A percentile compares a stretch with the other conserved stretches of the same genome.
These are phyloP conservation scores for Psettodes erumei DNA, from an alignment of 2,113 vertebrate genomes.

Conservation along the genomic window DNA sequence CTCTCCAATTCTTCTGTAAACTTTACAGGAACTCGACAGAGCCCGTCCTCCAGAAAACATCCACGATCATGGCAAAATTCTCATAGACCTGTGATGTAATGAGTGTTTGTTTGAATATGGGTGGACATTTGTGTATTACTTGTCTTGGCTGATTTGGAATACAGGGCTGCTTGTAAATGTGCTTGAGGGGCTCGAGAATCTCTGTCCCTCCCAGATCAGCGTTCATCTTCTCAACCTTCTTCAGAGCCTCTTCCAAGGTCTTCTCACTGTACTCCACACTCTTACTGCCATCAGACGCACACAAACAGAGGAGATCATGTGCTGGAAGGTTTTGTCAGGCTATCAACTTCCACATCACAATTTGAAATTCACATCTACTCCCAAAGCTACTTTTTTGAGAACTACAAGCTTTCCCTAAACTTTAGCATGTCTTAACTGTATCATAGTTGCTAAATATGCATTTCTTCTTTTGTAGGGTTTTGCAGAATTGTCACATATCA, in stretches of 20 bases:
- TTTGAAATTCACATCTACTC: background rate
- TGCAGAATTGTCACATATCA: background rate
- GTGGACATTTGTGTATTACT: slow-evolving; percentile 75
- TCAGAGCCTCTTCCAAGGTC: slow-evolving; percentile 82
- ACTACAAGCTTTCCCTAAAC: too few species aligned
- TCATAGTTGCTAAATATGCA: too few species aligned
- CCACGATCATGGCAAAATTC: too few species aligned
- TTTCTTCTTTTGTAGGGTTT: too few species aligned
- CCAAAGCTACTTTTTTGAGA: background rate
- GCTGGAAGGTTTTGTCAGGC: background rate
- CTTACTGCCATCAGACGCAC: slow-evolving; percentile 70
- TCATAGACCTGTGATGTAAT: too few species aligned
- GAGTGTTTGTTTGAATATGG: background rate
- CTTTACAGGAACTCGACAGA: too few species aligned
- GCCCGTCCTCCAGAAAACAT: too few species aligned
- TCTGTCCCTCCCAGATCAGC: slow-evolving; percentile 86
- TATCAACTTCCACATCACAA: background rate
- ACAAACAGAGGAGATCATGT: background rate
- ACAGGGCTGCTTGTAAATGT: slow-evolving; percentile 81
- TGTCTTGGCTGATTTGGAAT: slow-evolving; percentile 80
- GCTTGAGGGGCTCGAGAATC: slow-evolving; percentile 81
- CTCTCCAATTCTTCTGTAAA: too few species aligned
- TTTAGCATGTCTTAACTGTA: background rate
- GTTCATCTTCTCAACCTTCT: slow-evolving; percentile 67
- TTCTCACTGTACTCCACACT: slow-evolving; percentile 86